Evolutionary conservation across 1,140 invertebrate genomes (phyloP), one percentile per base, ranked within the genome.

Genomic region (Colletes gigas): DNA sequence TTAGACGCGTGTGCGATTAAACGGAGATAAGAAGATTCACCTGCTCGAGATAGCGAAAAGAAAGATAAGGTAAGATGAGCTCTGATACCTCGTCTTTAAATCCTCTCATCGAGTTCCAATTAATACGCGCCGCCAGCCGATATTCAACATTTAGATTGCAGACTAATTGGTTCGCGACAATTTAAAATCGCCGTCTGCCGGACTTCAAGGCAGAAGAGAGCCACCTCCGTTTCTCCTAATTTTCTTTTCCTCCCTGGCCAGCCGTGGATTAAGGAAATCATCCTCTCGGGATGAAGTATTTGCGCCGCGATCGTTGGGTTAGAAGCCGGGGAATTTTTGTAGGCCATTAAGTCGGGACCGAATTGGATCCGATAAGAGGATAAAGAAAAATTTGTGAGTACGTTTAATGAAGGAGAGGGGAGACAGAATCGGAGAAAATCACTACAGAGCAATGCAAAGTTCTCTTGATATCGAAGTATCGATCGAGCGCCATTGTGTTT

Each of bases 31-130:
- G 10, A 50, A 12, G 50, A 9, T 50, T 50, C 10, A 6, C 9
- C 44, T 8, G 6, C 9, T 5, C 44, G 9, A 47, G 50, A 12
- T 12, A 12, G 10, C 10, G 50, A 50, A 50, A 10, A 8, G 10
- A 12, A 12, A 50, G 50, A 50, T 3, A 4, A 52, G 52, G 52
- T 10, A 52, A 52, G 12, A 9, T 10, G 52, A 10, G 9, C 9
- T 52, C 17, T 0, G 19, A n/a, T 39, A 55, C 15, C 44, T n/a
- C 30, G 59, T 73, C 73, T 76, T 84, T 84, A 85, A 50, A 81
- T 85, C 83, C 72, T 59, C 72, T 74, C 78, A 55, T 84, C 72
- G 78, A 65, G 62, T 84, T 84, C 30, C 83, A 85, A 85, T 85
- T 85, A 85, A 80, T 85, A 79, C 50, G 44, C 50, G 69, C 65